phyloP scores from a whole-genome alignment of 2,113 vertebrate species.

The Chaetura pelagica region DNA sequence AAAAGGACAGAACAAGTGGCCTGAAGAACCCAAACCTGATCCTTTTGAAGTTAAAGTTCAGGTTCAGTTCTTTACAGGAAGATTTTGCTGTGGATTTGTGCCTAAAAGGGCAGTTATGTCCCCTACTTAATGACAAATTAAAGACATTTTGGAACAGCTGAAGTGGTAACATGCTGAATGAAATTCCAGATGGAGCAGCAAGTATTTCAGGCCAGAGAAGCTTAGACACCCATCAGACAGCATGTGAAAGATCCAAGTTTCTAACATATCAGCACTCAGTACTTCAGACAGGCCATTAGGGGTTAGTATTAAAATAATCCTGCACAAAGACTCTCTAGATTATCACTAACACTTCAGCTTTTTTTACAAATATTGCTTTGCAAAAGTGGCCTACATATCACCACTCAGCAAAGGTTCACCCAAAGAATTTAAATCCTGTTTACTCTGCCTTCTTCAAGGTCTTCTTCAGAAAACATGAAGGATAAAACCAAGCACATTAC shows the following conservation, averaged over 20 bases:
- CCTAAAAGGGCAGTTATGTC: neutral
- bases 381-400: neutral
- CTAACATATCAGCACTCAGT: neutral
- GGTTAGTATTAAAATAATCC: neutral
- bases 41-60: neutral
- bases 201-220: neutral
- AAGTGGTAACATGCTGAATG: neutral
- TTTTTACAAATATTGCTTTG: neutral
- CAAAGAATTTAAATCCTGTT: neutral
- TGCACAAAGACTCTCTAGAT: neutral
- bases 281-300: neutral
- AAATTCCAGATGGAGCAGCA: neutral
- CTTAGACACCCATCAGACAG: neutral
- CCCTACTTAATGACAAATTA: neutral
- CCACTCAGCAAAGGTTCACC: neutral
- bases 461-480: neutral
- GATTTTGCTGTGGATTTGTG: neutral
- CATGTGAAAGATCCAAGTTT: accelerated
- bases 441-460: neutral
- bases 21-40: neutral
- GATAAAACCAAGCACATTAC: slow-evolving; percentile 53
- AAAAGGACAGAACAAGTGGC: neutral
- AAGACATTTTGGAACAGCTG: neutral
- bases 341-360: neutral
- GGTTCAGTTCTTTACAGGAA: neutral